These are phyloP conservation scores for Dasyurus viverrinus DNA, from an alignment of 2,113 vertebrate genomes.

Conservation along the genomic window DNA sequence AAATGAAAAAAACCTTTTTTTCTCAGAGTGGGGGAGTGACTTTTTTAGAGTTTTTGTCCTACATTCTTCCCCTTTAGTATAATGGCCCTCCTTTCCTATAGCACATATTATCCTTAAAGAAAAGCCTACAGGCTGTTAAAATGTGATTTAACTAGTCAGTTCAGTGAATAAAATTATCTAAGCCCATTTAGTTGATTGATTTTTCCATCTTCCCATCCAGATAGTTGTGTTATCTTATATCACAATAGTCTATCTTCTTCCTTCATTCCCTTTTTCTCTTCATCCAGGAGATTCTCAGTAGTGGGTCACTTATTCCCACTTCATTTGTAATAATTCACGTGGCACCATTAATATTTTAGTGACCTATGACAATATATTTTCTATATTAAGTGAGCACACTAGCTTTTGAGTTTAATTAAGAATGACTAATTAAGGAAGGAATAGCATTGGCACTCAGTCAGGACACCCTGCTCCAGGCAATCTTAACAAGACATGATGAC, in stretches of 20 bases:
- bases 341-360: slow-evolving; percentile 18
- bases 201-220: slow-evolving; percentile 28
- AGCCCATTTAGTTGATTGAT: background rate
- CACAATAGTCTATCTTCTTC: background rate
- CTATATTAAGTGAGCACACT: slow-evolving; percentile 25
- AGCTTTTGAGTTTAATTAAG: slow-evolving; percentile 28
- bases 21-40: background rate
- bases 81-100: background rate
- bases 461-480: slow-evolving; percentile 3
- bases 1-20: background rate
- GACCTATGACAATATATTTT: slow-evolving; percentile 41
- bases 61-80: background rate
- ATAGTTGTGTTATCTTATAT: background rate
- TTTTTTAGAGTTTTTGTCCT: background rate
- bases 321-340: slow-evolving; percentile 36
- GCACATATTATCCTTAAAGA: background rate
- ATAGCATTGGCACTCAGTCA: background rate
- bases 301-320: slow-evolving; percentile 46
- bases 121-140: background rate
- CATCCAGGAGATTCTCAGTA: slow-evolving; percentile 34
- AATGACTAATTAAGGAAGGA: background rate
- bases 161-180: background rate
- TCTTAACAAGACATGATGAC: background rate
- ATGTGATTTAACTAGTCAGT: background rate
- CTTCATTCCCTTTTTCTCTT: background rate